Conservation (phyloP, 2,113 vertebrate species). For the Pseudopipra pipra region DNA sequence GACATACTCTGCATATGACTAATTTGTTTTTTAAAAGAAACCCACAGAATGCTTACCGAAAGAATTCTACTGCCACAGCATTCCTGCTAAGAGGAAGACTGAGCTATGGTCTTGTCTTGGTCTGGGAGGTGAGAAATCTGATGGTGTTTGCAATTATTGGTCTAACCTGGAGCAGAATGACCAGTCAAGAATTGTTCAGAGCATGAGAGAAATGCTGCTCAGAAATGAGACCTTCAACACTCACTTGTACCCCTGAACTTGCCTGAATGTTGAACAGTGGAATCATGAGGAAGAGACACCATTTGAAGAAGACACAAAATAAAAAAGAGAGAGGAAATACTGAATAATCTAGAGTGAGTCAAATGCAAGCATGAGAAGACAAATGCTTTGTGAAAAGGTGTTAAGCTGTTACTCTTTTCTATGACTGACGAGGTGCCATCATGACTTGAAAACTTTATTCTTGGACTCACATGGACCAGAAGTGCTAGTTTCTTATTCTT, state of each 20-base stretch:
- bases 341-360: neutral
- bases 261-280: neutral
- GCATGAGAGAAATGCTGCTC: neutral
- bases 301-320: neutral
- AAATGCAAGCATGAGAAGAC: neutral
- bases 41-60: neutral
- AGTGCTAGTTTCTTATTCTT: neutral
- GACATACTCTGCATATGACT: conserved; percentile 38
- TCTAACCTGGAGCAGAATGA: neutral
- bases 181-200: neutral
- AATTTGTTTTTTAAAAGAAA: conserved; percentile 53
- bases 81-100: neutral
- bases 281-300: neutral
- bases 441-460: neutral
- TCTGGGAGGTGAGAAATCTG: neutral
- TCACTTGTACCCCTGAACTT: neutral
- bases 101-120: neutral
- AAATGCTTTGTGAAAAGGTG: neutral
- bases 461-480: neutral
- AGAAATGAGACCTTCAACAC: neutral
- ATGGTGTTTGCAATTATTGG: neutral
- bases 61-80: neutral
- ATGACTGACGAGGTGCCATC: neutral
- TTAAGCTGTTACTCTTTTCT: neutral
- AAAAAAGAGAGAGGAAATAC: neutral